These are phyloP conservation scores for Timema podura DNA, from an alignment of 2,888 invertebrate genomes.

Conservation along the genomic window DNA sequence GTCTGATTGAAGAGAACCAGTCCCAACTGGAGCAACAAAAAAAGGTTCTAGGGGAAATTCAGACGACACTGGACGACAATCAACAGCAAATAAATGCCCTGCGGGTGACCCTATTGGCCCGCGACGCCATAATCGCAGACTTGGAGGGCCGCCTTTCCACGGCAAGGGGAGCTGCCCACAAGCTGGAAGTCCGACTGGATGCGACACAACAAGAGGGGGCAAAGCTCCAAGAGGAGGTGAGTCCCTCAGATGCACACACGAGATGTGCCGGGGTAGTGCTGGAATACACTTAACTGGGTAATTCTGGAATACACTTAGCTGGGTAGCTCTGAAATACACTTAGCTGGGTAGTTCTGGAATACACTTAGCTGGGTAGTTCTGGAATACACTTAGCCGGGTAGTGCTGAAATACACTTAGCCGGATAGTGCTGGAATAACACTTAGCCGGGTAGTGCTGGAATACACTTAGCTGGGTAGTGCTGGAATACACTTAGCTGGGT, in stretches of 20 bases:
- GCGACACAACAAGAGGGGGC: constrained; percentile 40
- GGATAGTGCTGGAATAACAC: too few relatives aligned
- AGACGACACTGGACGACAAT: constrained; percentile 43
- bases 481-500: too few relatives aligned
- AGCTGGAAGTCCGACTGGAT: constrained; percentile 42
- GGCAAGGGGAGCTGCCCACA: constrained; percentile 34
- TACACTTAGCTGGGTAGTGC: too few relatives aligned
- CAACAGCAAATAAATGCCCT: constrained; percentile 48
- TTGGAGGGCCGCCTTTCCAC: constrained; percentile 45
- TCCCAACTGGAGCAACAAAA: constrained; percentile 37
- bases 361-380: too few relatives aligned
- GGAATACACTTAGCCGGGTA: too few relatives aligned
- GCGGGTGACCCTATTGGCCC: constrained; percentile 43
- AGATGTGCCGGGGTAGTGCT: too few relatives aligned
- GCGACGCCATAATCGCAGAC: constrained; percentile 47
- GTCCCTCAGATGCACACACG: not conserved
- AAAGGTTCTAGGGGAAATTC: constrained; percentile 38
- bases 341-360: too few relatives aligned
- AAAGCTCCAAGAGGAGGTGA: constrained; percentile 28
- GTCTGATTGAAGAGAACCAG: constrained; percentile 36
- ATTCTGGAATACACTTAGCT: too few relatives aligned
- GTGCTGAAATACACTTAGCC: too few relatives aligned
- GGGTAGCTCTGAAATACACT: too few relatives aligned
- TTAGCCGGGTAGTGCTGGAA: too few relatives aligned
- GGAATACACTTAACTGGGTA: too few relatives aligned